phyloP scores from a whole-genome alignment of 2,888 invertebrate species.

The Allophyes oxyacanthae region DNA sequence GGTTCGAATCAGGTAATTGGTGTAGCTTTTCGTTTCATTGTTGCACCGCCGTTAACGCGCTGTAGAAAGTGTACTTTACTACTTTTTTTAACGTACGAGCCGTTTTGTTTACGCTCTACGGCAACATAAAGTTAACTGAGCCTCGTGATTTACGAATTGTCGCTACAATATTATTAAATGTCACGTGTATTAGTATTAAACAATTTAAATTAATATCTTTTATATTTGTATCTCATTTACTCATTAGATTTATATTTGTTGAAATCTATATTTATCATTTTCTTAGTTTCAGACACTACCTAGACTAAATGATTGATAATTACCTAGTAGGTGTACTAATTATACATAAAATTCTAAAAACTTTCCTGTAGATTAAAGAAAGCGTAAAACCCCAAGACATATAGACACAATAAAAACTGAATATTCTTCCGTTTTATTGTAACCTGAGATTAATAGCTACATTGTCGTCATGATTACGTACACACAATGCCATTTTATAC shows the following conservation, averaged over 20 bases:
- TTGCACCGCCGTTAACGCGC: slow-evolving; percentile 53
- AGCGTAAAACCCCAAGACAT: slow-evolving; percentile 43
- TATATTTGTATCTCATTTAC: no score
- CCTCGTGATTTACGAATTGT: slow-evolving; percentile 15
- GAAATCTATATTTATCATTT: no score
- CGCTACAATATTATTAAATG: no score
- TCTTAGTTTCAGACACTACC: no score
- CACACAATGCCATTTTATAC: slow-evolving; percentile 24
- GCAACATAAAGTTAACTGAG: slow-evolving; percentile 20
- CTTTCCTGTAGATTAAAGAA: slow-evolving; percentile 35
- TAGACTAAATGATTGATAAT: no score
- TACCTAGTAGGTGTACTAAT: no score
- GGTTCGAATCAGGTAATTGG: slow-evolving; percentile 58
- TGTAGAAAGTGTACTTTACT: slow-evolving; percentile 69
- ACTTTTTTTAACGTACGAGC: slow-evolving; percentile 40
- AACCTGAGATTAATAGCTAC: slow-evolving; percentile 42
- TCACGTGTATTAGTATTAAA: no score
- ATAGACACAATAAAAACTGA: slow-evolving; percentile 36
- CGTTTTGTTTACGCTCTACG: slow-evolving; percentile 37
- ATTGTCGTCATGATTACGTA: slow-evolving; percentile 44
- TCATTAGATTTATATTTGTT: no score
- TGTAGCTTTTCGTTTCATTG: slow-evolving; percentile 60
- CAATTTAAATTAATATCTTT: no score
- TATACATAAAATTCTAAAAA: background rate
- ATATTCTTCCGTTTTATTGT: slow-evolving; percentile 36